A percentile compares a stretch with the other conserved stretches of the same genome.
Evolutionary conservation across 1,140 invertebrate genomes (phyloP).

Genomic region (Whitmania pigra): DNA sequence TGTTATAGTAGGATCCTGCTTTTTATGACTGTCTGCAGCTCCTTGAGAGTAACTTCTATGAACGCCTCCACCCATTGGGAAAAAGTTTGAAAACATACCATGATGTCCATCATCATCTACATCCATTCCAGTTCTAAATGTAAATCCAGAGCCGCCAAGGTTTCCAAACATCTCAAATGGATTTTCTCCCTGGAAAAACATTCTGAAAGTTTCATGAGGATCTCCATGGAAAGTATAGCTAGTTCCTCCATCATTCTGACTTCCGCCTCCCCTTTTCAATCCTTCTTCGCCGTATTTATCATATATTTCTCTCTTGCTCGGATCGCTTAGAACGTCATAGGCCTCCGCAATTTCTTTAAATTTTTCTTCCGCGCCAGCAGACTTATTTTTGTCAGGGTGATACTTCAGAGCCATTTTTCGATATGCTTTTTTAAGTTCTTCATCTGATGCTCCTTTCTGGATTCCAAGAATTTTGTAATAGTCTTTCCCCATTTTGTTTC

Average conservation of each 20-base stretch:
- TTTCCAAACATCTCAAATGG: constrained; percentile 64
- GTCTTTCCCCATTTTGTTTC: constrained; percentile 76
- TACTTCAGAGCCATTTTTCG: constrained; percentile 92
- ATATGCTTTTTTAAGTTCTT: constrained; percentile 79
- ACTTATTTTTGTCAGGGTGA: constrained; percentile 98
- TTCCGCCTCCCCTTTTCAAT: constrained; percentile 54
- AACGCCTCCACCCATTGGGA: constrained; percentile 18
- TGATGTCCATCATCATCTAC: constrained; percentile 36
- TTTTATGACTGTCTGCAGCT: constrained; percentile 41
- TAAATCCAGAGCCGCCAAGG: constrained; percentile 45
- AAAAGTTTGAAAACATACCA: constrained; percentile 15
- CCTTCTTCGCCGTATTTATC: constrained; percentile 95
- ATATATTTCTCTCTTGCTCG: constrained; percentile 86
- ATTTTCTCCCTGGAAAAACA: constrained; percentile 76
- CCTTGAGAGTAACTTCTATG: constrained; percentile 21
- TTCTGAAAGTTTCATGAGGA: constrained; percentile 82
- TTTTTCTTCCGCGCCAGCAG: constrained; percentile 64
- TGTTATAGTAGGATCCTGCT: constrained; percentile 82
- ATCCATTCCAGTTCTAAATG: constrained; percentile 31
- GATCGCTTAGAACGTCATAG: constrained; percentile 91
- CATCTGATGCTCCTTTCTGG: constrained; percentile 62
- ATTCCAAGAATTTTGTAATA: constrained; percentile 90
- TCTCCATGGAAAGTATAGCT: constrained; percentile 73
- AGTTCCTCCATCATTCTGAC: constrained; percentile 41
- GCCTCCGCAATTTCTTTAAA: constrained; percentile 96